phyloP scores from a whole-genome alignment of 2,888 invertebrate species.

The Metalampra italica region DNA sequence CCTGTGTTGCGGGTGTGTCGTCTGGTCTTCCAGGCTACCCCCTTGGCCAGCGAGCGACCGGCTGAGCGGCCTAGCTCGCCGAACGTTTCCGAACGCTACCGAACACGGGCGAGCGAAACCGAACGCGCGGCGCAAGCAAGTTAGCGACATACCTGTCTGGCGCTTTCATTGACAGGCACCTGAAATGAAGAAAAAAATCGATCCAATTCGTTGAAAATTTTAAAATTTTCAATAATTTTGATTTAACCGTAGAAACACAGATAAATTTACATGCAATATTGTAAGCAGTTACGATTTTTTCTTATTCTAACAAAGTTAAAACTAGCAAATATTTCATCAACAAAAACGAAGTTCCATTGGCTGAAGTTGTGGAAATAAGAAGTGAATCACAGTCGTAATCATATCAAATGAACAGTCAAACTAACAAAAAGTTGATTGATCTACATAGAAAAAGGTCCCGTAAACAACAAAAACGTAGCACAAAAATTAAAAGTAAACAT shows the following conservation, averaged over 20 bases:
- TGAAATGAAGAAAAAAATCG: slow-evolving; percentile 84
- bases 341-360: too few species aligned
- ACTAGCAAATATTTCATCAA: too few species aligned
- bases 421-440: slow-evolving; percentile 6
- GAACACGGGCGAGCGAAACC: slow-evolving; percentile 70
- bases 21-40: slow-evolving; percentile 76
- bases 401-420: slow-evolving; percentile 20
- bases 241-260: slow-evolving; percentile 49
- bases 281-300: not conserved
- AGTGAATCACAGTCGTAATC: not conserved
- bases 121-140: slow-evolving; percentile 64
- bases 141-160: slow-evolving; percentile 83
- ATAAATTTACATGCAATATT: slow-evolving; percentile 74
- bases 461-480: slow-evolving; percentile 45
- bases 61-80: slow-evolving; percentile 61
- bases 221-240: slow-evolving; percentile 60
- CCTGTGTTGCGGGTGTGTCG: slow-evolving; percentile 75
- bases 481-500: slow-evolving; percentile 75
- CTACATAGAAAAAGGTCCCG: slow-evolving; percentile 12
- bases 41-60: slow-evolving; percentile 58
- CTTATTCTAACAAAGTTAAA: too few species aligned
- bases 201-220: slow-evolving; percentile 81
- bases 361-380: too few species aligned
- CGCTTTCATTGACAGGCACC: slow-evolving; percentile 87
- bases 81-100: slow-evolving; percentile 67